A percentile compares a stretch with the other conserved stretches of the same genome.
Evolutionary conservation across 2,113 vertebrate genomes (phyloP).

Genomic region (Pterocles orientalis): DNA sequence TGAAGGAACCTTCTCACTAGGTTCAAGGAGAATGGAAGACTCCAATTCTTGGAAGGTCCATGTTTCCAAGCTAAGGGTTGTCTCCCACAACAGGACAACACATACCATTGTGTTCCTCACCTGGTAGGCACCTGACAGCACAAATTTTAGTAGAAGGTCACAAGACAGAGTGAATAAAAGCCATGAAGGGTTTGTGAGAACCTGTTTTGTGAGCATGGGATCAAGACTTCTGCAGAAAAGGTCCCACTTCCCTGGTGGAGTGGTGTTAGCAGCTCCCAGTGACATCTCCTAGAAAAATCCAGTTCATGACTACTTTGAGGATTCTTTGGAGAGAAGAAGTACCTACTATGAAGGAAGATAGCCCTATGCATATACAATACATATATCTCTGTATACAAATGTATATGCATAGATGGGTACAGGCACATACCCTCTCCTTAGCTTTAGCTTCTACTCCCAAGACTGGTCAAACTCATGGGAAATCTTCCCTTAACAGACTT

Average conservation of each 20-base stretch:
- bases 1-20: background rate
- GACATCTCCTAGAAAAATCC: background rate
- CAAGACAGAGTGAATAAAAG: background rate
- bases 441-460: background rate
- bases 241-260: background rate
- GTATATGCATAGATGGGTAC: no score
- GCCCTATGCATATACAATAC: background rate
- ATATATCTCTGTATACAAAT: accelerated
- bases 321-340: background rate
- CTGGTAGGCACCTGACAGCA: background rate
- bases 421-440: background rate
- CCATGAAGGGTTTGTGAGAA: background rate
- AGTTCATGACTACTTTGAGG: background rate
- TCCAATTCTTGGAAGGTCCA: accelerated
- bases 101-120: background rate
- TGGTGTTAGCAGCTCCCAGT: background rate
- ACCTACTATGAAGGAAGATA: background rate
- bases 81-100: background rate
- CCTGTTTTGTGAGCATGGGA: background rate
- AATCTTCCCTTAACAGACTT: background rate
- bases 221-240: background rate
- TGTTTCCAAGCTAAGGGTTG: background rate
- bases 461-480: background rate
- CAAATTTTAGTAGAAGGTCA: background rate
- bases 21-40: background rate